A percentile compares a stretch with the other conserved stretches of the same genome.
These are phyloP conservation scores for Anastrepha ludens DNA, from an alignment of 1,140 invertebrate genomes.

Conservation along the genomic window DNA sequence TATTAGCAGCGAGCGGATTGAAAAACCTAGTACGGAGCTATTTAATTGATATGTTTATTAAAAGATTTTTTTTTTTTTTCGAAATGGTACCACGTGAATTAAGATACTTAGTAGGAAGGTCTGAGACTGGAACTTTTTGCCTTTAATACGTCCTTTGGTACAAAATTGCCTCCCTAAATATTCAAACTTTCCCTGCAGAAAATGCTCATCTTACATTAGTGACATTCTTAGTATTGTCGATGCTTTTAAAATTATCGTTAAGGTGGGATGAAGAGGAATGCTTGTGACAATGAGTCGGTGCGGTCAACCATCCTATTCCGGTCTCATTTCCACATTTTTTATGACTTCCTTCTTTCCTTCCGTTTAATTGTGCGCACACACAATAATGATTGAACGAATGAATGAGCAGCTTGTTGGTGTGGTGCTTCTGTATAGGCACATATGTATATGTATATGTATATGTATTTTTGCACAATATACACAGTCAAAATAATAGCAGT, in stretches of 20 bases:
- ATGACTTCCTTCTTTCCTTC: slow-evolving; percentile 37
- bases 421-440: neutral
- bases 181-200: too few relatives aligned
- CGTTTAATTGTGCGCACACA: slow-evolving; percentile 45
- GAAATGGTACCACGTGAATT: too few relatives aligned
- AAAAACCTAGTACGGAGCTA: too few relatives aligned
- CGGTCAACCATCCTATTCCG: slow-evolving; percentile 32
- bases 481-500: too few relatives aligned
- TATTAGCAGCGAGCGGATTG: too few relatives aligned
- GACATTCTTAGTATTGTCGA: neutral
- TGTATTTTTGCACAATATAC: neutral
- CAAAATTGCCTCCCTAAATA: too few relatives aligned
- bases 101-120: too few relatives aligned
- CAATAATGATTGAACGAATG: slow-evolving; percentile 42
- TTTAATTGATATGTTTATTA: too few relatives aligned
- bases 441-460: neutral
- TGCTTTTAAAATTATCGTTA: neutral
- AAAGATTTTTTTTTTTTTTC: too few relatives aligned
- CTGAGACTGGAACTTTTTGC: too few relatives aligned
- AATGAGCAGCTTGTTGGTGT: neutral
- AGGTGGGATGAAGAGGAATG: neutral
- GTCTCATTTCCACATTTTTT: slow-evolving; percentile 31
- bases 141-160: too few relatives aligned
- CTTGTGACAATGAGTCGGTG: neutral
- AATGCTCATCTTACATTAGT: neutral